Conservation (phyloP, 2,797 vertebrate species). For the Australoheros facetus region DNA sequence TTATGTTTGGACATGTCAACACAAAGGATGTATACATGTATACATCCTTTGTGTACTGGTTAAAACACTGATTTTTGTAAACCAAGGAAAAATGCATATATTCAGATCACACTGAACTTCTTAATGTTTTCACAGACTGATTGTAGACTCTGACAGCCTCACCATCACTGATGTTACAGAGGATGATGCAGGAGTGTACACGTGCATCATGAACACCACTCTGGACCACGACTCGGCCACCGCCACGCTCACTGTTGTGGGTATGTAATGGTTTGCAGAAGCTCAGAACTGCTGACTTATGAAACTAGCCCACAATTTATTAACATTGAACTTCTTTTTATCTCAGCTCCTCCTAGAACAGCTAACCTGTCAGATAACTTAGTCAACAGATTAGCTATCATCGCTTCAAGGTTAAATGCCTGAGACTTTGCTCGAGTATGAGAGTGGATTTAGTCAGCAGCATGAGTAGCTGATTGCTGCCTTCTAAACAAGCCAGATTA, state of each 20-base stretch:
- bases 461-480: constrained; percentile 61
- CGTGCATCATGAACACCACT: constrained; percentile 92
- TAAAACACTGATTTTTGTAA: neutral
- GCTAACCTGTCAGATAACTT: constrained; percentile 11
- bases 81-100: neutral
- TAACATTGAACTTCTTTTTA: constrained; percentile 8
- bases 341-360: constrained; percentile 30
- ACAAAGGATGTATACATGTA: neutral
- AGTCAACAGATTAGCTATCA: constrained; percentile 23
- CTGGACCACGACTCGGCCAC: constrained; percentile 94
- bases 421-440: constrained; percentile 27
- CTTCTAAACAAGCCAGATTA: constrained; percentile 43
- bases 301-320: constrained; percentile 28
- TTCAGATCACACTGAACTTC: neutral
- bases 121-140: constrained; percentile 79
- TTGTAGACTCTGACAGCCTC: constrained; percentile 86
- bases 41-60: neutral
- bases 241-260: constrained; percentile 92
- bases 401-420: constrained; percentile 49
- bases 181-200: constrained; percentile 90
- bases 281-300: constrained; percentile 2
- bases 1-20: neutral
- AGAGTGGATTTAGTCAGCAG: constrained; percentile 35
- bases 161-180: constrained; percentile 89
- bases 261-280: constrained; percentile 77